phyloP scores from a whole-genome alignment of 2,888 invertebrate genomes.

The Polylopha cassiicola region DNA sequence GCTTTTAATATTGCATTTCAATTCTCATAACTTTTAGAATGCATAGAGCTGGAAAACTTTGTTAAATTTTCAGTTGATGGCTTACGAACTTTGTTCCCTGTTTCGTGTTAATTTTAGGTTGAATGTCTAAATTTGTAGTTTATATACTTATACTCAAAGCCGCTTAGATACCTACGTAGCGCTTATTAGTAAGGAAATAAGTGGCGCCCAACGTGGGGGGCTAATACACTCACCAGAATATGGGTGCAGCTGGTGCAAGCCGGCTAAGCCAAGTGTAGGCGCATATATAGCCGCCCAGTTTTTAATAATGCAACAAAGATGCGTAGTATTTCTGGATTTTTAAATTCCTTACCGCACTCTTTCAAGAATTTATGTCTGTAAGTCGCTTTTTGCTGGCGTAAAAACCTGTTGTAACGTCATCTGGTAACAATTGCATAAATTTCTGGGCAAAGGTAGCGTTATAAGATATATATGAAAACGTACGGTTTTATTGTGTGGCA shows the following conservation, averaged over 20 bases:
- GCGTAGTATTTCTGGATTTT: no score
- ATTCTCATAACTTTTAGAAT: neutral
- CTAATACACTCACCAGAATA: conserved; percentile 36
- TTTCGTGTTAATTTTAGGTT: conserved; percentile 4
- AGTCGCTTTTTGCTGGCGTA: neutral
- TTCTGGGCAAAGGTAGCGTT: conserved; percentile 41
- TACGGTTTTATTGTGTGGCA: conserved; percentile 56
- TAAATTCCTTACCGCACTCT: no score
- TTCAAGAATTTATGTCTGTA: neutral
- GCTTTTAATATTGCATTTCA: conserved; percentile 8
- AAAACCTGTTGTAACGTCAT: conserved; percentile 28
- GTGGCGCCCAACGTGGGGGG: conserved; percentile 42
- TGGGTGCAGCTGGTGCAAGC: conserved; percentile 36
- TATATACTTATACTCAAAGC: no score
- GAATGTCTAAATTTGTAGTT: no score
- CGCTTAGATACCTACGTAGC: neutral
- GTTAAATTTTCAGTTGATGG: no score
- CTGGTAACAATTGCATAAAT: conserved; percentile 50
- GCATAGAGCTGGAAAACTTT: no score
- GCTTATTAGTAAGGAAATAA: conserved; percentile 21
- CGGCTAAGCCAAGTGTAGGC: conserved; percentile 38
- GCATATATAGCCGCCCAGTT: no score
- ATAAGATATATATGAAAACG: conserved; percentile 44
- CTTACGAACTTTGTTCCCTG: neutral
- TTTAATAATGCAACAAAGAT: no score